These are phyloP conservation scores for Aplocera efformata DNA, from an alignment of 2,888 invertebrate species.

Conservation along the genomic window DNA sequence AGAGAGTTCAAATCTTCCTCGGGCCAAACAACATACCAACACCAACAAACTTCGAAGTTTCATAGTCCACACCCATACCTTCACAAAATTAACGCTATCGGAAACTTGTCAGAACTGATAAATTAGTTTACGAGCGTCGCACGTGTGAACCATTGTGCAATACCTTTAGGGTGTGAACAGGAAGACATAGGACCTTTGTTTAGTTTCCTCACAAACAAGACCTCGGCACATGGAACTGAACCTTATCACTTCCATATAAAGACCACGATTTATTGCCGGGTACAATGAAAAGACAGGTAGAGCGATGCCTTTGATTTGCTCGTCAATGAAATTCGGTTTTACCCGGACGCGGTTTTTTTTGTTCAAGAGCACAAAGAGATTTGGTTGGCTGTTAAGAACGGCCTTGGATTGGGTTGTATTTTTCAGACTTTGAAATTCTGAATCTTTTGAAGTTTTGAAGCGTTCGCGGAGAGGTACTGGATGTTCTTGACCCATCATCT, in stretches of 20 bases:
- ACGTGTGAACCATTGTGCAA: slow-evolving; percentile 29
- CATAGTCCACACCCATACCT: slow-evolving; percentile 24
- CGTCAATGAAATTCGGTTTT: slow-evolving; percentile 28
- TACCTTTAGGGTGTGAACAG: slow-evolving; percentile 28
- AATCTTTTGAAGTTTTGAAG: too few species aligned
- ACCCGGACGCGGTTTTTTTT: slow-evolving; percentile 22
- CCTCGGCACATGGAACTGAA: slow-evolving; percentile 1
- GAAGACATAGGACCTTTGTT: slow-evolving; percentile 27
- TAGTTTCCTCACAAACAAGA: slow-evolving; percentile 11
- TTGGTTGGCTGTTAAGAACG: too few species aligned
- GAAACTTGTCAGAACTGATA: slow-evolving; percentile 30
- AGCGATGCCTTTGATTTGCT: slow-evolving; percentile 29
- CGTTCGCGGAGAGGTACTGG: too few species aligned
- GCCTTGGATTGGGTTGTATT: too few species aligned
- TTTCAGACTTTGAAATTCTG: too few species aligned
- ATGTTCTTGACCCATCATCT: too few species aligned
- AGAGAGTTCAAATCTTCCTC: too few species aligned
- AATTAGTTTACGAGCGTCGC: slow-evolving; percentile 30
- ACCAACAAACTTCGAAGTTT: slow-evolving; percentile 10
- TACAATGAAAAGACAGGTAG: slow-evolving; percentile 30
- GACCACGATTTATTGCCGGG: slow-evolving; percentile 2
- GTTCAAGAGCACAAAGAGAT: too few species aligned
- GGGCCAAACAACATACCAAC: slow-evolving; percentile 4
- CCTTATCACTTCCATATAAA: slow-evolving; percentile 16
- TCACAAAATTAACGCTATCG: slow-evolving; percentile 28